phyloP scores from a whole-genome alignment of 2,797 vertebrate species.

The Spinus olivaceus region DNA sequence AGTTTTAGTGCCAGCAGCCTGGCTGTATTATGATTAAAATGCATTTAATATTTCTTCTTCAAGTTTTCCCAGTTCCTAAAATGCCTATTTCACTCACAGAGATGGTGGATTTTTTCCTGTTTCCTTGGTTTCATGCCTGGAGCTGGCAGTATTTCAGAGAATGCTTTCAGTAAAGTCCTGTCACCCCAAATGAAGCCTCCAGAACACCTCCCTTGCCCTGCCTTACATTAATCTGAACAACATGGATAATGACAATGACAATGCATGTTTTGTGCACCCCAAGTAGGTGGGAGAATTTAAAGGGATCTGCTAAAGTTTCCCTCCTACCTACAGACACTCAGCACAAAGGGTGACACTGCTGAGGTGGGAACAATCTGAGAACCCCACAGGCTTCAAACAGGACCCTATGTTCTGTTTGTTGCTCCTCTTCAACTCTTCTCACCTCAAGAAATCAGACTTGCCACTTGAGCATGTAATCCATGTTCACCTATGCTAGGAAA shows the following conservation, averaged over 20 bases:
- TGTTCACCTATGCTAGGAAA: background rate
- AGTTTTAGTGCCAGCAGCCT: background rate
- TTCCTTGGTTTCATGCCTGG: background rate
- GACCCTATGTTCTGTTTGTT: background rate
- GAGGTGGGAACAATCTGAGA: background rate
- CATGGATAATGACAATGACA: too few species aligned
- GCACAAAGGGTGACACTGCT: background rate
- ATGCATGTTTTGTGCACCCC: background rate
- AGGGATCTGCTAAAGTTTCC: background rate
- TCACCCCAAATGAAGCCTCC: background rate
- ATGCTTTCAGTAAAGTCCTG: background rate
- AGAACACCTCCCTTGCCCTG: background rate
- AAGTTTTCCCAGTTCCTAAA: background rate
- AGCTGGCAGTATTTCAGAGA: background rate
- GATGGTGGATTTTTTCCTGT: background rate
- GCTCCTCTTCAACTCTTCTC: background rate
- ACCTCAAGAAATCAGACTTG: background rate
- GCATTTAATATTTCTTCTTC: background rate
- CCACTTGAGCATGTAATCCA: background rate
- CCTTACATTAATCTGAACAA: background rate
- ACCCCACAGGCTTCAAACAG: background rate
- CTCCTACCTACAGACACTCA: rapidly evolving
- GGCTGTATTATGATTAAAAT: background rate
- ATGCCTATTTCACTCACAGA: background rate
- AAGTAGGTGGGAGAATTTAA: background rate